Percentiles rank a stretch among this genome's conserved stretches.
phyloP scores from a whole-genome alignment of 2,888 invertebrate genomes.

The Drosophila pseudotalamancana region DNA sequence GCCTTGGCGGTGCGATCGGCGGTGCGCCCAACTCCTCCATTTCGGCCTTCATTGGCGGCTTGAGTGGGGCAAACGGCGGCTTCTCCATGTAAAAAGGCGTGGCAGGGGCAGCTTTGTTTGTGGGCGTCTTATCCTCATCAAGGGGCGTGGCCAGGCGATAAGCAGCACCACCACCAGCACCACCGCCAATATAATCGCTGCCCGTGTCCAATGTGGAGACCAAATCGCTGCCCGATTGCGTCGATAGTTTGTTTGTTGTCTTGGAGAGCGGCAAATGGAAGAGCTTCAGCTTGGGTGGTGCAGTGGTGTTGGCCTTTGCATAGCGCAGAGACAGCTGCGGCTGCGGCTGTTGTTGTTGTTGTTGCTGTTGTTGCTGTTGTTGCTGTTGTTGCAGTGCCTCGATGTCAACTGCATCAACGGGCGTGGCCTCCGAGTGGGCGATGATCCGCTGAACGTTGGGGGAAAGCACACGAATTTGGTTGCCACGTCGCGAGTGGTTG shows the following conservation, averaged over 20 bases:
- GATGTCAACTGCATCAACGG: constrained; percentile 78
- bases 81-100: constrained; percentile 77
- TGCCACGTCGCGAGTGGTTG: constrained; percentile 65
- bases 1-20: constrained; percentile 16
- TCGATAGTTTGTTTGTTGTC: constrained; percentile 82
- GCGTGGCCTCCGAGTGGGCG: constrained; percentile 85
- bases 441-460: constrained; percentile 86
- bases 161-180: constrained; percentile 41
- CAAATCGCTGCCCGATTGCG: constrained; percentile 82
- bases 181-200: constrained; percentile 73
- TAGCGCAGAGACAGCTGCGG: constrained; percentile 68
- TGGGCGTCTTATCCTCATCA: constrained; percentile 80
- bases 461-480: constrained; percentile 83
- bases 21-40: constrained; percentile 59
- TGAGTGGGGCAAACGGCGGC: constrained; percentile 52
- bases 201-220: constrained; percentile 81
- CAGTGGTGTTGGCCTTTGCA: constrained; percentile 38
- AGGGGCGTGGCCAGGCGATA: constrained; percentile 43
- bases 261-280: constrained; percentile 83
- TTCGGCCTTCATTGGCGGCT: constrained; percentile 68
- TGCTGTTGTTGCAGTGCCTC: constrained; percentile 77
- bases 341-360: constrained; percentile 36
- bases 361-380: constrained; percentile 41
- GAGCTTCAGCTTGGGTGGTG: constrained; percentile 67
- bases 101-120: constrained; percentile 65